Conservation (phyloP, 2,113 vertebrate species). For the Cavia porcellus region DNA sequence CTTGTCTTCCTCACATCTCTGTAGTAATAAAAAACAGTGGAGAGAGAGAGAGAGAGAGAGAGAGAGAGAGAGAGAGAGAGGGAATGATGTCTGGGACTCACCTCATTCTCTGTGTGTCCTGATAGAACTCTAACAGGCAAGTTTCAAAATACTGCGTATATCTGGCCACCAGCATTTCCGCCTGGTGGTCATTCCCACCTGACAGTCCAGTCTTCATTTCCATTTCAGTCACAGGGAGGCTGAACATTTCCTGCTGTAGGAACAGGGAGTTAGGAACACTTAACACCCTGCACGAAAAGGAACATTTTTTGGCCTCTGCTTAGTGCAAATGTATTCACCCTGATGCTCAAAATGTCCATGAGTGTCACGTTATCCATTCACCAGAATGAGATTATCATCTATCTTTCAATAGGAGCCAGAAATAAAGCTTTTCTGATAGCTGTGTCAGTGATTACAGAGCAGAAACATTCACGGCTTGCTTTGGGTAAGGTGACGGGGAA, state of each 20-base stretch:
- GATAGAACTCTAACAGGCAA: not conserved
- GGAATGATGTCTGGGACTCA: not conserved
- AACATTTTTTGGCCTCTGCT: not conserved
- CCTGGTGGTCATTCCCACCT: too few relatives aligned
- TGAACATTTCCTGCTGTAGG: not conserved
- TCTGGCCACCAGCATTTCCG: not conserved
- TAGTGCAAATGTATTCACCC: not conserved
- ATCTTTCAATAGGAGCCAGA: not conserved
- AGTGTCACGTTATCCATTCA: not conserved
- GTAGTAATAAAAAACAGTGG: not conserved
- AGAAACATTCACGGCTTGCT: not conserved
- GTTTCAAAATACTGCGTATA: not conserved
- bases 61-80: not conserved
- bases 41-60: not conserved
- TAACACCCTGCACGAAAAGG: not conserved
- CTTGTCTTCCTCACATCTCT: not conserved
- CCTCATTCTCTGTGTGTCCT: not conserved
- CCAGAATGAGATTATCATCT: not conserved
- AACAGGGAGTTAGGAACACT: not conserved
- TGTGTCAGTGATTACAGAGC: too few relatives aligned
- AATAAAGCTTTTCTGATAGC: not conserved
- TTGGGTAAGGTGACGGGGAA: not conserved
- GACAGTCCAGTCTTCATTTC: not conserved
- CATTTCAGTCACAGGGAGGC: not conserved
- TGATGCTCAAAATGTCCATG: not conserved